Base-by-base conservation (phyloP, 2,113 vertebrate genomes). In the Ptilorrhoa leucosticta region DNA sequence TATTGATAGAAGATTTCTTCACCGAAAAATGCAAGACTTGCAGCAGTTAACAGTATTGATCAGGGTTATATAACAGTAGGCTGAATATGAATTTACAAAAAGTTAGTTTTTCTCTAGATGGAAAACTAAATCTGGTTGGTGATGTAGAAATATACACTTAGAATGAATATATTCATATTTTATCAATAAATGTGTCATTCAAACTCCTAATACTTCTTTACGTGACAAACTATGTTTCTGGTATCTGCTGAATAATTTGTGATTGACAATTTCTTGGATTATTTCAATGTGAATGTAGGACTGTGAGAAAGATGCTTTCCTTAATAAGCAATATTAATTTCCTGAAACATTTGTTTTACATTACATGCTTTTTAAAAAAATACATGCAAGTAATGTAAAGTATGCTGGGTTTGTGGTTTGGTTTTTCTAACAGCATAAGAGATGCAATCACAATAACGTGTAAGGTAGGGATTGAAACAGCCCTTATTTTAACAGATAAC, bases 211-310 rank as follows among this genome's bases (percentile, higher is more conserved):
- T 92, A 58, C 44, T 73, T 86, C 88, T 95, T 94, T 96, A 64
- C 83, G 68, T 90, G 94, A 96, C 94, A 97, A 94, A 94, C 82
- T 94, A 15, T 93, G 60, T 77, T 92, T 96, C 96, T 96, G 76
- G 37, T 93, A 90, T 97, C 91, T 96, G 91, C 83, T 96, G 93
- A 97, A 85, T 97, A 95, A 75, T 94, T 97, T 94, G 87, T 97
- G 95, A 95, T 96, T 98, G 97, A 87, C 89, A 97, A 97, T 94
- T 97, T 94, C 50, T 83, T 95, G 93, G 73, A 60, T 93, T 94
- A 86, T 86, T 97, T 97, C 90, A 89, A 90, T 97, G 68, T 83
- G 96, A 96, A 96, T 96, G 94, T 97, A 94, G 95, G 88, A 96
- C 93, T 95, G 50, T 73, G 69, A 97, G 82, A 95, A 95, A 93